Evolutionary conservation across 2,113 vertebrate genomes (phyloP), one percentile per base, ranked within the genome.

Genomic region (Ascaphus truei): DNA sequence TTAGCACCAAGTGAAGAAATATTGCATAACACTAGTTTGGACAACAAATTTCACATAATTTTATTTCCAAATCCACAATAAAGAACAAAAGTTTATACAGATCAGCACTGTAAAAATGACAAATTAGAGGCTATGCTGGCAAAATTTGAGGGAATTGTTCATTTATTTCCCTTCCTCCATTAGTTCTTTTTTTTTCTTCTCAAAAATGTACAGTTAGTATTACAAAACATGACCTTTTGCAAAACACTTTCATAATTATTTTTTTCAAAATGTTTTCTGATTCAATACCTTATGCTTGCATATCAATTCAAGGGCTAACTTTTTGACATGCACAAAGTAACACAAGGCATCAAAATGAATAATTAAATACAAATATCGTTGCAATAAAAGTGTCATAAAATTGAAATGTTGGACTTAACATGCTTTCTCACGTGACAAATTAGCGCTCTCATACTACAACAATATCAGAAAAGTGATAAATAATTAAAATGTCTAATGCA

Each of bases 191-290:
- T 78, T 59, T 59, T 76, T 80, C 76, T 81, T 71, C 60, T 62
- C 85, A 92, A 95, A 92, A 93, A 95, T 95, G 97, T 98, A 97
- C 93, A 96, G 95, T 95, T 95, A 95, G 96, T 94, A 93, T 94
- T 98, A 98, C 92, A 98, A 99, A 99, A 92, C 77, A 88, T 85
- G 82, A 89, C 78, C 83, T 89, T 88, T 80, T 91, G 83, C 81
- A 91, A 91, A 91, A 91, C 87, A 88, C 83, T 88, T 83, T 82
- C 91, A 89, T 87, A 85, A 86, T 87, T 83, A 75, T 91, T 86
- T 86, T 84, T 89, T 89, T 88, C 87, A 88, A 90, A 90, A 86
- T 87, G 84, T 84, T 86, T 87, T 88, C 80, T 84, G 88, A 88
- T 88, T 86, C 85, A 91, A 91, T 88, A 88, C 83, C 85, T 86